Percentiles rank a stretch among this genome's conserved stretches.
Conservation (phyloP, 2,888 invertebrate genomes). For the Pristionchus japonicus region DNA sequence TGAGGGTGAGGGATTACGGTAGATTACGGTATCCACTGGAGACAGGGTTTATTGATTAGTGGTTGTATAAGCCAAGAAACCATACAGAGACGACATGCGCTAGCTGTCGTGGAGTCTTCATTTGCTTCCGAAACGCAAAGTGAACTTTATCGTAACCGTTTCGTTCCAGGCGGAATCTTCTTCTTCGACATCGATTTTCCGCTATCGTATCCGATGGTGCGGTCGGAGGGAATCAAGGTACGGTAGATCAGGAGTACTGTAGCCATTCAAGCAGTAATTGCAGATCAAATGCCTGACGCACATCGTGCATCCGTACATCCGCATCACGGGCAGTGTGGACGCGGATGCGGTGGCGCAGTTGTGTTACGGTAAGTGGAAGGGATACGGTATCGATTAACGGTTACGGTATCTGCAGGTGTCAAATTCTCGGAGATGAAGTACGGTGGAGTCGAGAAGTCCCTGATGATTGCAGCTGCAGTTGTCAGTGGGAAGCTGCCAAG, state of each 20-base stretch:
- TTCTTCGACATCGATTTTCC: constrained; percentile 40
- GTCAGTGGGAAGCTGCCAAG: constrained; percentile 25
- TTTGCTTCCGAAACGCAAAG: not conserved
- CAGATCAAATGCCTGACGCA: constrained; percentile 27
- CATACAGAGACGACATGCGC: not conserved
- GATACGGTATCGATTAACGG: not conserved
- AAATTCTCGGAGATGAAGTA: not conserved
- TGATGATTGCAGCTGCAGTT: not conserved
- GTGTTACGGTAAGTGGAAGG: not conserved
- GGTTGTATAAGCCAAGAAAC: not conserved
- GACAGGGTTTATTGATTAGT: not conserved
- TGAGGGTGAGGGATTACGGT: not conserved
- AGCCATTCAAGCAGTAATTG: not conserved
- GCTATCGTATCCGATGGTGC: constrained; percentile 4
- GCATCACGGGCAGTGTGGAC: not conserved
- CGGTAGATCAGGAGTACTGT: not conserved
- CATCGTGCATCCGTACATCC: constrained; percentile 18
- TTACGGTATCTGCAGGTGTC: not conserved
- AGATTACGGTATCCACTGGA: not conserved
- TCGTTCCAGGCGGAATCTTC: constrained; percentile 34
- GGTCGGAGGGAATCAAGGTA: not conserved
- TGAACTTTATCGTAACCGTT: not conserved
- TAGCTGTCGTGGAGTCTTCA: not conserved
- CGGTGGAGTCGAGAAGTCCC: not conserved
- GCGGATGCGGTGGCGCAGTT: not conserved